Evolutionary conservation across 2,888 invertebrate genomes (phyloP), one percentile per base, ranked within the genome.

Genomic region (Thymelicus lineola): DNA sequence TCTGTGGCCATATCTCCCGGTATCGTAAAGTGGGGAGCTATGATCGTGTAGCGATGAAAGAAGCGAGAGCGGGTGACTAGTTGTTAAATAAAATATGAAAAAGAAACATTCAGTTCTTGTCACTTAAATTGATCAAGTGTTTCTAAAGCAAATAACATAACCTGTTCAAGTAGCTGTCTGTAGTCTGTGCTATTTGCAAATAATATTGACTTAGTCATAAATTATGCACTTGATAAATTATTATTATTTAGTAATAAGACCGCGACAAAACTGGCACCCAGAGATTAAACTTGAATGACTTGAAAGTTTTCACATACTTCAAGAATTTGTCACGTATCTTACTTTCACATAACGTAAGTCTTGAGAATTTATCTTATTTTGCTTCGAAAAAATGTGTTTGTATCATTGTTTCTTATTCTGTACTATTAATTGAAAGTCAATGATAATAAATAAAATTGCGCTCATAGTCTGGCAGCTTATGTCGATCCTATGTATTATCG

Each of bases 201-300:
- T 62, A 17, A 50, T 48, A 35, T 53, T 17, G 14, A 9, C 53
- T 64, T 53, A 64, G 63, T 64, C 53, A 64, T 64, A 53, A 64
- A 53, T 62, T 50, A 20, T 53, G 7, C 50, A 20, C 38, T 53
- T 64, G 17, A 53, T 42, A 53, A 64, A 50, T 50, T 50, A 17
- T 50, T 50, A 50, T 50, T 50, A 50, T 17, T 50, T 50, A 17
- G 17, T 50, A 15, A 50, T 50, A 17, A 50, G 50, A 50, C 50
- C 17, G 17, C 50, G 50, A 50, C 50, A 50, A 50, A 50, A 17
- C 7, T 15, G 50, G 17, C 50, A 17, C 50, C 50, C 15, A 14
- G 7, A 50, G 50, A 50, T 50, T 50, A 9, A 17, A 17, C 9
- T 50, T 4, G 12, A 46, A 46, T 69, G 36, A 35, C 36, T 58